Conservation (phyloP, 2,113 vertebrate species). For the Pseudopipra pipra region DNA sequence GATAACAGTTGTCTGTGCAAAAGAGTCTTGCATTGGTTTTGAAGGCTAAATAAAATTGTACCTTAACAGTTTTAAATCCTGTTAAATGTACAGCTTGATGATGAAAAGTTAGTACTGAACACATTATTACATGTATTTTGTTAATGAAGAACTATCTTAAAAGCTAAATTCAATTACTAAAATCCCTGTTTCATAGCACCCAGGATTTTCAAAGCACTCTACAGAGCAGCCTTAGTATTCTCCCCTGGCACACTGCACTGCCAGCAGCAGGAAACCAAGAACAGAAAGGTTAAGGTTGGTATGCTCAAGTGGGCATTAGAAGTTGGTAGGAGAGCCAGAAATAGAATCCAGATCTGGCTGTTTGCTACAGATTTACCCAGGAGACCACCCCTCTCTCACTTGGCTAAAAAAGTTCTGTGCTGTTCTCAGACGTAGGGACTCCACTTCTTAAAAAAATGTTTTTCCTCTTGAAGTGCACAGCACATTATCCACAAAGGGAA, state of each 20-base stretch:
- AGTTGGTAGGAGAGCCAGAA: background rate
- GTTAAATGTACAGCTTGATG: background rate
- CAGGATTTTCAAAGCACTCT: background rate
- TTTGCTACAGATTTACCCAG: background rate
- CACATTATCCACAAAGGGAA: background rate
- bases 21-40: background rate
- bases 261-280: background rate
- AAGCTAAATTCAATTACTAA: background rate
- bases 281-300: background rate
- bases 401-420: background rate
- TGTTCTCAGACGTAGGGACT: background rate
- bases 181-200: background rate
- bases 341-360: background rate
- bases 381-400: background rate
- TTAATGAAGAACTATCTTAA: background rate
- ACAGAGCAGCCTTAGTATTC: background rate
- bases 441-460: background rate
- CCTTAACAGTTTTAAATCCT: background rate
- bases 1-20: background rate
- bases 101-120: background rate
- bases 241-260: background rate
- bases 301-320: background rate
- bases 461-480: background rate
- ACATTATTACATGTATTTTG: background rate
- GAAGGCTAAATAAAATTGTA: background rate